Percentiles rank a stretch among this genome's conserved stretches.
These are phyloP conservation scores for Volucella zonaria DNA, from an alignment of 2,888 invertebrate genomes.

Conservation along the genomic window DNA sequence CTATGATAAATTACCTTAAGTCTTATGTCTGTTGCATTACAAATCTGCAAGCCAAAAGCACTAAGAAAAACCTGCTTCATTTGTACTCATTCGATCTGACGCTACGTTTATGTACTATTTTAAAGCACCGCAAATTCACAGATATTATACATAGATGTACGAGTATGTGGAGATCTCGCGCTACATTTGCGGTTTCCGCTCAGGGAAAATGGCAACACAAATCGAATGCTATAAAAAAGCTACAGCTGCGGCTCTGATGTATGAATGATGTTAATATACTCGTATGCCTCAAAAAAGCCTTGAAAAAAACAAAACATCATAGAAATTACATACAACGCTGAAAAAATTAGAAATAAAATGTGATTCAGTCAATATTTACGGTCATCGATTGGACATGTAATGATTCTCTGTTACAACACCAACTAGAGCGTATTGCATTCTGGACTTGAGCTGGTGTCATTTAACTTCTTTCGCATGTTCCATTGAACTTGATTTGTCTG, in stretches of 20 bases:
- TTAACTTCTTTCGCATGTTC: slow-evolving; percentile 37
- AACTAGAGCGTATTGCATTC: slow-evolving; percentile 27
- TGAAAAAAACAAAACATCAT: slow-evolving; percentile 4
- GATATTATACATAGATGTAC: neutral
- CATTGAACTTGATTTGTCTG: slow-evolving; percentile 68
- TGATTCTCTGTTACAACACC: slow-evolving; percentile 25
- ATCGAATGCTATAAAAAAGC: slow-evolving; percentile 29
- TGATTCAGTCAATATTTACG: slow-evolving; percentile 44
- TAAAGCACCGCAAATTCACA: slow-evolving; percentile 42
- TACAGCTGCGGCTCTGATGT: slow-evolving; percentile 22
- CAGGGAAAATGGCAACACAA: slow-evolving; percentile 33
- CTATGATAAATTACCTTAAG: slow-evolving; percentile 65
- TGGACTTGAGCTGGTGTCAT: slow-evolving; percentile 32
- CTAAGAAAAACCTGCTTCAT: slow-evolving; percentile 39
- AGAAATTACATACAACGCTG: slow-evolving; percentile 15
- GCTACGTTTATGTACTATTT: slow-evolving; percentile 8
- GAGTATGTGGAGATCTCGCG: slow-evolving; percentile 28
- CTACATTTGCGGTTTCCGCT: slow-evolving; percentile 62
- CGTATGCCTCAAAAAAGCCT: slow-evolving; percentile 20
- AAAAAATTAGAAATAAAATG: slow-evolving; percentile 27
- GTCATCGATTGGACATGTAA: slow-evolving; percentile 35
- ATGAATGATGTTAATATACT: slow-evolving; percentile 52
- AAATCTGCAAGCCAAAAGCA: slow-evolving; percentile 33
- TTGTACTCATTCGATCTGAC: slow-evolving; percentile 52
- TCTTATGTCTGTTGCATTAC: slow-evolving; percentile 49